These are phyloP conservation scores for Limnephilus auricula DNA, from an alignment of 2,888 invertebrate genomes.

Conservation along the genomic window DNA sequence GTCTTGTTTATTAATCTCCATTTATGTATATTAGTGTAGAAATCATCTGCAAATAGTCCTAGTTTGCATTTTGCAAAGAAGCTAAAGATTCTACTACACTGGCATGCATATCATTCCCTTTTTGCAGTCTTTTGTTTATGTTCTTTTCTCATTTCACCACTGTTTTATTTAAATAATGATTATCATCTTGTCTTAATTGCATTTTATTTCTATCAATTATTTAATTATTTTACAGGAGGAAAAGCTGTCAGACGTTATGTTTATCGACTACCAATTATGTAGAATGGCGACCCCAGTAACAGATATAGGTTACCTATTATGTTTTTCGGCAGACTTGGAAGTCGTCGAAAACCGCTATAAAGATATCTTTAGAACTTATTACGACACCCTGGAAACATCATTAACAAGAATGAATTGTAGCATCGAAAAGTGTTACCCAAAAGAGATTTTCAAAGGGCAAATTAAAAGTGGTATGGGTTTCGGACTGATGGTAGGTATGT, in stretches of 20 bases:
- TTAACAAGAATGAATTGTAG: slow-evolving; percentile 21
- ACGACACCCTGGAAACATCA: slow-evolving; percentile 5
- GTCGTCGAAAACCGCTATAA: background rate
- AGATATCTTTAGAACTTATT: slow-evolving; percentile 42
- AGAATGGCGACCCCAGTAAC: slow-evolving; percentile 9
- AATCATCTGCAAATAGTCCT: too few species aligned
- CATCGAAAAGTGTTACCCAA: slow-evolving; percentile 43
- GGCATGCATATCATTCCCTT: too few species aligned
- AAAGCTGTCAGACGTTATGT: background rate
- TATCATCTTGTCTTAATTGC: background rate
- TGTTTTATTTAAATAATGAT: too few species aligned
- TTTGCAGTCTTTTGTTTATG: too few species aligned
- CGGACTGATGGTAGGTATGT: slow-evolving; percentile 27
- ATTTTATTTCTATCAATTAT: background rate
- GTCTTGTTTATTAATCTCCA: too few species aligned
- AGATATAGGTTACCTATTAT: background rate
- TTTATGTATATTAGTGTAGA: too few species aligned
- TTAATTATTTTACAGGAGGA: background rate
- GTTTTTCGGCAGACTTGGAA: background rate
- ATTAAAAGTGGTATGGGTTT: background rate
- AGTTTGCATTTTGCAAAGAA: too few species aligned
- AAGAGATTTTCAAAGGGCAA: slow-evolving; percentile 40
- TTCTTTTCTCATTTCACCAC: too few species aligned
- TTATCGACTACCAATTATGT: slow-evolving; percentile 23
- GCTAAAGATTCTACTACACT: too few species aligned